These are phyloP conservation scores for Pararge aegeria DNA, from an alignment of 1,140 invertebrate species.

Conservation along the genomic window DNA sequence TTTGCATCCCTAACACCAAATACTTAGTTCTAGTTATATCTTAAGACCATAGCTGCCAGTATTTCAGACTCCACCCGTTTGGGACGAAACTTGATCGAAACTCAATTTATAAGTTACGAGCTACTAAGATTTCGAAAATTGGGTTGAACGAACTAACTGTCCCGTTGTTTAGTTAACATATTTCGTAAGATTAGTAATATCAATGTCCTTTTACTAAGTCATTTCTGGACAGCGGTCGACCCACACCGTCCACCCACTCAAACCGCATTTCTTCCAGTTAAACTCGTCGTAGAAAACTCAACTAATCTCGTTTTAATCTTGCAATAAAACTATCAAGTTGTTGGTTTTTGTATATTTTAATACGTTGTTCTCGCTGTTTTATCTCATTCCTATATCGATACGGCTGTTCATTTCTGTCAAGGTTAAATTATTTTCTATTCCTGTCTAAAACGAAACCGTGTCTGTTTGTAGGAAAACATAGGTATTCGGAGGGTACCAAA, in stretches of 20 bases:
- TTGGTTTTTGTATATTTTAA: constrained; percentile 14
- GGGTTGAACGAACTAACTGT: background rate
- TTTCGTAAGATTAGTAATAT: constrained; percentile 13
- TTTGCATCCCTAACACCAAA: too few relatives aligned
- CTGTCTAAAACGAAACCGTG: too few relatives aligned
- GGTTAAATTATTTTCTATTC: too few relatives aligned
- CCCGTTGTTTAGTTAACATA: background rate
- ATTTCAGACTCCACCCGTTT: background rate
- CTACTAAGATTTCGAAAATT: background rate
- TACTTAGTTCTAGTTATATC: too few relatives aligned
- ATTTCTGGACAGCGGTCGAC: constrained; percentile 4
- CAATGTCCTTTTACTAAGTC: constrained; percentile 6
- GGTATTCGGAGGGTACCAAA: too few relatives aligned
- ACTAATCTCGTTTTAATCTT: constrained; percentile 28
- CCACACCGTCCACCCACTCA: constrained; percentile 24
- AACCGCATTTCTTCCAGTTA: constrained; percentile 31
- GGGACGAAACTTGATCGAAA: background rate
- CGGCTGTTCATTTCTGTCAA: background rate
- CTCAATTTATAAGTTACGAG: background rate
- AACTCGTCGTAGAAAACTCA: constrained; percentile 17
- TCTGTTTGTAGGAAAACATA: too few relatives aligned
- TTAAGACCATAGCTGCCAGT: too few relatives aligned
- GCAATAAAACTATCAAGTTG: constrained; percentile 26
- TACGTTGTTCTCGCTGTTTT: background rate
- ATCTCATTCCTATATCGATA: background rate